Conservation (phyloP, 2,888 invertebrate species). For the Yponomeuta cagnagella region DNA sequence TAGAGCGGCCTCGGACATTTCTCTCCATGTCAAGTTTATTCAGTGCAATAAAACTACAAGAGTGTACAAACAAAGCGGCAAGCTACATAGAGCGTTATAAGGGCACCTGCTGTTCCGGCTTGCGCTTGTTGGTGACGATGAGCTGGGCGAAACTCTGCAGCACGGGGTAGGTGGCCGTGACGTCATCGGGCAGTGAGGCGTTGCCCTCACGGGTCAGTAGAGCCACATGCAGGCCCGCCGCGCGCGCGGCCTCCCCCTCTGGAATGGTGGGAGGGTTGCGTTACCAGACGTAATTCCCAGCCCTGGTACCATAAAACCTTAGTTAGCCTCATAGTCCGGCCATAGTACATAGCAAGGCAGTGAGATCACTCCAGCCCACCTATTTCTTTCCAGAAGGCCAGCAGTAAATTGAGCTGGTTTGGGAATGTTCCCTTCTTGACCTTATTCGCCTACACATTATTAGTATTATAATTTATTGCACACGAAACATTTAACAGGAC, state of each 20-base stretch:
- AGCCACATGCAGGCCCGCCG: conserved; percentile 81
- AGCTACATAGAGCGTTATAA: not conserved
- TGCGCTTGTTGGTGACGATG: conserved; percentile 58
- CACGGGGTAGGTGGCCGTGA: conserved; percentile 64
- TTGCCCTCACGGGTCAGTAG: conserved; percentile 89
- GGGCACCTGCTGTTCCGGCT: conserved; percentile 61
- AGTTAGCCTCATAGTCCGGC: no score
- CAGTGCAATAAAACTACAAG: not conserved
- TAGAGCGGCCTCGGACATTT: no score
- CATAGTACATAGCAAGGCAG: no score
- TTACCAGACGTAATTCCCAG: not conserved
- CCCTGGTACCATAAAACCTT: no score
- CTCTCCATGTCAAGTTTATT: no score
- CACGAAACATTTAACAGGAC: no score
- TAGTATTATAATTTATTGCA: no score
- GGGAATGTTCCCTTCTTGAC: no score
- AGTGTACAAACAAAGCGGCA: not conserved
- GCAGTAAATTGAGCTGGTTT: no score
- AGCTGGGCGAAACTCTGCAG: conserved; percentile 79
- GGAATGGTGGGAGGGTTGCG: conserved; percentile 29
- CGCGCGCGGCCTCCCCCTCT: conserved; percentile 90
- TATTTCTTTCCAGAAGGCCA: no score
- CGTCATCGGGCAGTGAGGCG: conserved; percentile 78
- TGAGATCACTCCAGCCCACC: no score
- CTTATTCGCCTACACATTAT: no score